Conservation (phyloP, 2,797 vertebrate species). For the Sylvia borin region DNA sequence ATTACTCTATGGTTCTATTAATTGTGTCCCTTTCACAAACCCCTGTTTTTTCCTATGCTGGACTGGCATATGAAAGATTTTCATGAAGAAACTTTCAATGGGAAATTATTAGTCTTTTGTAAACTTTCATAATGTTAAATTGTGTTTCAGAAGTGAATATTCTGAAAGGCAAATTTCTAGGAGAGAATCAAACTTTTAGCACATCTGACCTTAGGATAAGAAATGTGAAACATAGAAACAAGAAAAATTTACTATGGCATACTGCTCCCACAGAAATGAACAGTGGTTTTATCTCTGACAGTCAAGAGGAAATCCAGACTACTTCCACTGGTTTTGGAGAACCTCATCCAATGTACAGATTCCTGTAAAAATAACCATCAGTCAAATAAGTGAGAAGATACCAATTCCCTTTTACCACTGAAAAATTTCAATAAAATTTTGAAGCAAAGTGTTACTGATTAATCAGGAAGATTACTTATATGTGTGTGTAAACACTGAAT, state of each 20-base stretch:
- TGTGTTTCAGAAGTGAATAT: not conserved
- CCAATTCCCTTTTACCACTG: not conserved
- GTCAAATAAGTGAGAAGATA: not conserved
- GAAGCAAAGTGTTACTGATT: not conserved
- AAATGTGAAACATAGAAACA: not conserved
- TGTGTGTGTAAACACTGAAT: not conserved
- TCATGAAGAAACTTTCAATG: not conserved
- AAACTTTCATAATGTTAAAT: not conserved
- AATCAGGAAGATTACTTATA: not conserved
- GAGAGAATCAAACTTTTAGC: not conserved
- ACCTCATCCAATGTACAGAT: not conserved
- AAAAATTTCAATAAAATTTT: not conserved
- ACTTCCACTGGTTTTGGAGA: not conserved
- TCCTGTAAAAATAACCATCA: not conserved
- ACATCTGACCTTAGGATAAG: not conserved
- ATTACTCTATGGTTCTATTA: not conserved
- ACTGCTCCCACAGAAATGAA: not conserved
- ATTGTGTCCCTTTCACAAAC: not conserved
- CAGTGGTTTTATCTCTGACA: not conserved
- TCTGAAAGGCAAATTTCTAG: not conserved
- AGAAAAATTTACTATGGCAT: not conserved
- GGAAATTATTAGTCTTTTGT: not conserved
- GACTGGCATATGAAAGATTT: not conserved
- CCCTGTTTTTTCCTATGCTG: not conserved
- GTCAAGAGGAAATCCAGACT: not conserved